Evolutionary conservation across 2,888 invertebrate genomes (phyloP).

Genomic region (Ornithoptera priamus): DNA sequence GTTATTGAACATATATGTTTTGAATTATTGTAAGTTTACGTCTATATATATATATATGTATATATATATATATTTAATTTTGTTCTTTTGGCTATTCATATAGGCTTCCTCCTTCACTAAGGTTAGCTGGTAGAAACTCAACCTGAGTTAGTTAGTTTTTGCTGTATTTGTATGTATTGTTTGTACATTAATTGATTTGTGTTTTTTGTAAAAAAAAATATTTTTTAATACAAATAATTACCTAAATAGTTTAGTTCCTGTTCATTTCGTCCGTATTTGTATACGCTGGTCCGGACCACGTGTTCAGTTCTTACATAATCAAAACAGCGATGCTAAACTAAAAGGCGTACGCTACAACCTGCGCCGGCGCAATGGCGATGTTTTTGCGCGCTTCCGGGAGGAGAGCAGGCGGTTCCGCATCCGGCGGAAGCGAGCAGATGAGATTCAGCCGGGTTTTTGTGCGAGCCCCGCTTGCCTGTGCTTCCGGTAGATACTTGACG

Average conservation of each 20-base stretch:
- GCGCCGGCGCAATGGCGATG: conserved; percentile 49
- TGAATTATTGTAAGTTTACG: too few relatives aligned
- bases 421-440: conserved; percentile 70
- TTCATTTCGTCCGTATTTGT: conserved; percentile 4
- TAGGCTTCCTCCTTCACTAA: too few relatives aligned
- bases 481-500: conserved; percentile 52
- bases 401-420: conserved; percentile 68
- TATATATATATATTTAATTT: not conserved
- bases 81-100: too few relatives aligned
- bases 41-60: too few relatives aligned
- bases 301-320: conserved; percentile 32
- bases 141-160: too few relatives aligned
- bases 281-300: conserved; percentile 27
- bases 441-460: conserved; percentile 63
- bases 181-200: too few relatives aligned
- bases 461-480: conserved; percentile 55
- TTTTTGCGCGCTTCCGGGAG: conserved; percentile 54
- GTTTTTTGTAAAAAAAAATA: not conserved
- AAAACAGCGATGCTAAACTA: conserved; percentile 28
- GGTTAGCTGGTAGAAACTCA: too few relatives aligned
- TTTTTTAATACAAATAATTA: not conserved
- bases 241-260: not conserved
- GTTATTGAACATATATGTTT: too few relatives aligned
- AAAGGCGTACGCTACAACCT: conserved; percentile 47
- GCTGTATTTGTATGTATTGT: too few relatives aligned